Evolutionary conservation across 2,113 vertebrate species (phyloP).

Genomic region (Atherinomorus stipes): DNA sequence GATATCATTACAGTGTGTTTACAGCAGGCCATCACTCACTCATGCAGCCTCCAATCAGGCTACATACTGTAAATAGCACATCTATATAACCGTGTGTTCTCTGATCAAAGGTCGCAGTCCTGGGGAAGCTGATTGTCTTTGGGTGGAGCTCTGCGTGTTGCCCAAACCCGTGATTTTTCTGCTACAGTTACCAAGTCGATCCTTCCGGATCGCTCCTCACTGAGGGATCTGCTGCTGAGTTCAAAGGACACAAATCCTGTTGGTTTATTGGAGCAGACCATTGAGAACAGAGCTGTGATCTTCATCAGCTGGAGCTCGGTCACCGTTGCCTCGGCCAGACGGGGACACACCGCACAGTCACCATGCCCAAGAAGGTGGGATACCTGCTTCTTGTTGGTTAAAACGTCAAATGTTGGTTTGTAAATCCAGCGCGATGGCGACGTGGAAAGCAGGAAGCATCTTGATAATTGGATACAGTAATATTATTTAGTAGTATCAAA

Average conservation of each 20-base stretch:
- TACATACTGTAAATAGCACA: constrained; percentile 40
- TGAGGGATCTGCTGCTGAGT: constrained; percentile 47
- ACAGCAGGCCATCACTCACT: constrained; percentile 16
- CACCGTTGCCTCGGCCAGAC: constrained; percentile 63
- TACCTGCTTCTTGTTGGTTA: constrained; percentile 12
- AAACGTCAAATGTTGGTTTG: neutral
- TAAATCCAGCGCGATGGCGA: neutral
- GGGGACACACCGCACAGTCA: constrained; percentile 62
- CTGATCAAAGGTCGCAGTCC: constrained; percentile 78
- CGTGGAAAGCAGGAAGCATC: no score
- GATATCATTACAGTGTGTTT: constrained; percentile 5
- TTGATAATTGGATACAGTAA: no score
- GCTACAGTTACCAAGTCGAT: constrained; percentile 25
- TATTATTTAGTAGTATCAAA: no score
- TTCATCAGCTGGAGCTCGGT: constrained; percentile 68
- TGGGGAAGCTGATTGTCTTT: constrained; percentile 61
- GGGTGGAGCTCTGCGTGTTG: constrained; percentile 58
- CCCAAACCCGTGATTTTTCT: neutral
- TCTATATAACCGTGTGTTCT: constrained; percentile 1
- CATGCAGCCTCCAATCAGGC: constrained; percentile 22
- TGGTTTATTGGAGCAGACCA: constrained; percentile 20
- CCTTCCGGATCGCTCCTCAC: constrained; percentile 7
- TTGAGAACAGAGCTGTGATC: constrained; percentile 31
- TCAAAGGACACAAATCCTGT: constrained; percentile 77
- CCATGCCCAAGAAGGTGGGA: constrained; percentile 91